phyloP scores from a whole-genome alignment of 2,797 vertebrate species.

The Paramormyrops hopkinsi region DNA sequence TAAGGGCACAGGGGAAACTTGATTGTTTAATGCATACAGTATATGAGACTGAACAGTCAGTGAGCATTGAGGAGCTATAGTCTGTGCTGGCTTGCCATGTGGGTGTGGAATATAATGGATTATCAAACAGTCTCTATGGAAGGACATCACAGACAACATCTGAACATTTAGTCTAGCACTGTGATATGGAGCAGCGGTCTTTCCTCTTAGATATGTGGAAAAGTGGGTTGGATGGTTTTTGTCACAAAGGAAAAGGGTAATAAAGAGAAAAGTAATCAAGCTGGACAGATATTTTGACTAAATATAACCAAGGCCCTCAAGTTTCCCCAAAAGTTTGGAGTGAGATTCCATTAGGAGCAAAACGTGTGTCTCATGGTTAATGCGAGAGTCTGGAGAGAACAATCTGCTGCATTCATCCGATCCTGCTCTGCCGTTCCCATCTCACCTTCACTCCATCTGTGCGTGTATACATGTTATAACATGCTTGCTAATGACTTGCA shows the following conservation, averaged over 20 bases:
- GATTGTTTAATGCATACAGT: background rate
- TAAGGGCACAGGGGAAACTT: background rate
- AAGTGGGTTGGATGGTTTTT: background rate
- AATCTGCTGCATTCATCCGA: background rate
- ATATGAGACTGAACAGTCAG: background rate
- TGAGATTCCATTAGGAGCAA: background rate
- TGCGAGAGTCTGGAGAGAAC: background rate
- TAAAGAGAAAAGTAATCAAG: background rate
- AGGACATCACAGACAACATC: background rate
- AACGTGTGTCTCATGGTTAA: background rate
- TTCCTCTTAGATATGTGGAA: background rate
- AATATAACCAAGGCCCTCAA: background rate
- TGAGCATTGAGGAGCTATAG: background rate
- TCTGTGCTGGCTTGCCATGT: background rate
- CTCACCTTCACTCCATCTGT: background rate
- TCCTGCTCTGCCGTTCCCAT: background rate
- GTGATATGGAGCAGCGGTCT: background rate
- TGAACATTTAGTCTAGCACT: background rate
- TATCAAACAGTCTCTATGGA: background rate
- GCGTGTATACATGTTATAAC: background rate
- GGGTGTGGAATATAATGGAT: background rate
- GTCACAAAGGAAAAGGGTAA: background rate
- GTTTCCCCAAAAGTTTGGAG: background rate
- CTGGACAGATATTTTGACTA: background rate
- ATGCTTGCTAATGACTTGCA: background rate